Evolutionary conservation across 2,888 invertebrate species (phyloP).

Genomic region (Hemistola chrysoprasaria): DNA sequence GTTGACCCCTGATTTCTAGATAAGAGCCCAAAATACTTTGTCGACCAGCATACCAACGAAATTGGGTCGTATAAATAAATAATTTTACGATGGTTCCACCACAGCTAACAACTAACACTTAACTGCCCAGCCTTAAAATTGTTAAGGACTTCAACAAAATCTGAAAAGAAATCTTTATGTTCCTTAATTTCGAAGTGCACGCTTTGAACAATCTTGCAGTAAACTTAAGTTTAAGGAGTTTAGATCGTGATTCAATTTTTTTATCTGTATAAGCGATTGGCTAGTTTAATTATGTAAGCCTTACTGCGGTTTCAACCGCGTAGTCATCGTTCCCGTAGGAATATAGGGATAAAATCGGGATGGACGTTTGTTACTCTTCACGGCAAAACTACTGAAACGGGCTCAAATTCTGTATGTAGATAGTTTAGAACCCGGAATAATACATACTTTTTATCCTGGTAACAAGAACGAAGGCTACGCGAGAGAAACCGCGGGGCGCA

Average conservation of each 20-base stretch:
- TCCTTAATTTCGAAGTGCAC: conserved; percentile 44
- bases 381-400: too few species aligned
- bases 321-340: too few species aligned
- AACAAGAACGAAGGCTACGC: too few species aligned
- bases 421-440: too few species aligned
- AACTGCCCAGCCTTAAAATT: conserved; percentile 59
- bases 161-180: conserved; percentile 47
- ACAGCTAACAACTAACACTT: conserved; percentile 65
- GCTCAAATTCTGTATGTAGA: too few species aligned
- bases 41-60: conserved; percentile 68
- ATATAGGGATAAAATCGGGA: too few species aligned
- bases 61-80: conserved; percentile 78
- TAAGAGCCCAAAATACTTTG: conserved; percentile 76
- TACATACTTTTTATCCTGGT: too few species aligned
- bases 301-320: too few species aligned
- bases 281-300: neutral
- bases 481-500: too few species aligned
- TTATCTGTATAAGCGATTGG: conserved; percentile 1
- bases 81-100: conserved; percentile 72
- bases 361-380: too few species aligned
- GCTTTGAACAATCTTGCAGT: conserved; percentile 30
- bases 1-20: conserved; percentile 76
- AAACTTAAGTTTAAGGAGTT: conserved; percentile 7
- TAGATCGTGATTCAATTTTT: conserved; percentile 13
- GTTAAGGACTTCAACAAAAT: conserved; percentile 56